These are phyloP conservation scores for Pyrocoelia pectoralis DNA, from an alignment of 2,888 invertebrate species.

Conservation along the genomic window DNA sequence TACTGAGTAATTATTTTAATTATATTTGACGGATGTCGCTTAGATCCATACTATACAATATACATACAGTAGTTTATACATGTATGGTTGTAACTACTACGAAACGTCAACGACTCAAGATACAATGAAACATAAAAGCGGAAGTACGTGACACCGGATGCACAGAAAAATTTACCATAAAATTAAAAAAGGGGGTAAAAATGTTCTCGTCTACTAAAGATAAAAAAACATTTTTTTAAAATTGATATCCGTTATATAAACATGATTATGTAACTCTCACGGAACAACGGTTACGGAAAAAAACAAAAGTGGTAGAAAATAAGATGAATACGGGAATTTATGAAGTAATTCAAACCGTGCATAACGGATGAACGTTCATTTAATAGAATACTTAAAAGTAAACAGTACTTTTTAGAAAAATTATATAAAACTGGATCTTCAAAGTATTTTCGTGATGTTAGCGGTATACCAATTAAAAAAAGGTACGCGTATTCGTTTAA, in stretches of 20 bases:
- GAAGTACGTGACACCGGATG: conserved; percentile 46
- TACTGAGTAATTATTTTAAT: conserved; percentile 21
- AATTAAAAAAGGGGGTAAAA: background rate
- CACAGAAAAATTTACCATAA: conserved; percentile 33
- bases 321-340: conserved; percentile 30
- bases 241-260: conserved; percentile 3
- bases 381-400: conserved; percentile 16
- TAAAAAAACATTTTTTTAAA: too few species aligned
- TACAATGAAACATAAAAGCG: conserved; percentile 40
- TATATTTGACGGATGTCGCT: conserved; percentile 12
- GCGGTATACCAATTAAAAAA: background rate
- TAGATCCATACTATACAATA: conserved; percentile 6
- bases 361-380: conserved; percentile 30
- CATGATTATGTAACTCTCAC: conserved; percentile 31
- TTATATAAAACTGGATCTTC: conserved; percentile 16
- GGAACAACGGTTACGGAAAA: conserved; percentile 33
- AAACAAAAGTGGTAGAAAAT: conserved; percentile 37
- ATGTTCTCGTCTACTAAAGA: background rate
- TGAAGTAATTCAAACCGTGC: conserved; percentile 20
- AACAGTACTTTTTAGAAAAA: conserved; percentile 24
- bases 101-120: conserved; percentile 43
- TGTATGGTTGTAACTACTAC: conserved; percentile 14
- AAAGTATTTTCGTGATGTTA: conserved; percentile 5
- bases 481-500: background rate
- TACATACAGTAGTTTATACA: background rate